Base-by-base conservation (phyloP, 2,113 vertebrate species). In the Apeltes quadracus region DNA sequence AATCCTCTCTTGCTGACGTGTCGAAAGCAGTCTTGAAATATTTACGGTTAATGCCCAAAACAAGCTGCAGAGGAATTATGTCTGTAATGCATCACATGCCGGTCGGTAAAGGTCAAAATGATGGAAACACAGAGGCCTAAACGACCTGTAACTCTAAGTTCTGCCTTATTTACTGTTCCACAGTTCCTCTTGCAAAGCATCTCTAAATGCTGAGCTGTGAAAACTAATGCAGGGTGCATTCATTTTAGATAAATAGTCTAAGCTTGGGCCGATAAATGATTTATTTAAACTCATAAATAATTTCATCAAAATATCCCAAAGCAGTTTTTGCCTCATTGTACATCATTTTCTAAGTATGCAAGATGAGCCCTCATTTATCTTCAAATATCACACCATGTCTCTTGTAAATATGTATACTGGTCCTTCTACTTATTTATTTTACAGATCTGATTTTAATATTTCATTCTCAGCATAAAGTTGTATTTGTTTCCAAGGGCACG, bases 361-460 rank as follows among this genome's bases (percentile, higher is more conserved):
- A 82, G 90, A 92, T 89, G 88, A 92, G 84, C 53, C 83, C 92
- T 93, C 90, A 91, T 94, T 93, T 93, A 93, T 93, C 92, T 90
- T 93, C 90, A 87, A 86, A 91, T 90, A 91, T 92, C 87, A 89
- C 90, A 92, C 89, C 89, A 91, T 91, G 93, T 90, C 88, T 92
- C 90, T 92, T 92, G 92, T 93, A 91, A 93, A 93, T 93, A 91
- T 93, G 92, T 91, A 92, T 92, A 92, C 88, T 93, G 92, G 87
- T 91, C 86, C 88, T 92, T 91, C 90, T 88, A 90, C 87, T 92
- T 93, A 91, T 93, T 94, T 93, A 93, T 93, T 93, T 93, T 93
- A 92, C 93, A 93, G 88, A 91, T 80, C 87, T 88, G 87, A 86
- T 86, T 90, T 93, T 91, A 93, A 93, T 93, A 93, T 94, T 94